Base-by-base conservation (phyloP, 2,113 vertebrate species). In the Gila orcuttii region DNA sequence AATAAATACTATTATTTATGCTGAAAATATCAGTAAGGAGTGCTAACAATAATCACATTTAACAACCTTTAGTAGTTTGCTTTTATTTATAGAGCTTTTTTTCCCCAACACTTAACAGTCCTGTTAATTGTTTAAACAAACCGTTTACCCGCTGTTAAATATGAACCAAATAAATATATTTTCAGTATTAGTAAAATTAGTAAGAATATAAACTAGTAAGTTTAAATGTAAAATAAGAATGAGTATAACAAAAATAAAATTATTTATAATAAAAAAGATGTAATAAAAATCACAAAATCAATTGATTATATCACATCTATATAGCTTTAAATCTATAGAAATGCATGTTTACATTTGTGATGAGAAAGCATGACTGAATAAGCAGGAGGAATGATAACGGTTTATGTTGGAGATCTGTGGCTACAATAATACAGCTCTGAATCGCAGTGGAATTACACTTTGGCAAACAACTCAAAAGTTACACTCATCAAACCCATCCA, bases 401-500 rank as follows among this genome's bases (percentile, higher is more conserved):
- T 62, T 80, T 80, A 42, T 66, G 39, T 31, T 66, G 39, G 39
- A 81, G 79, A 81, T 31, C 8, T 25, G n/a, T 39, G 77, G 31
- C 55, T 50, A 68, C 60, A 66, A 81, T 50, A 31, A 81, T 82
- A 33, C 21, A 1, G 9, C 9, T 50, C 15, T 50, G 2, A 80
- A 50, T 66, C 39, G 1, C 42, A 68, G 60, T 3, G 79, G 25
- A 82, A 33, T 21, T 68, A 13, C 15, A 31, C 42, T 23, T 31
- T 82, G 42, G 42, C 79, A 80, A 81, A 81, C 39, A 21, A 11
- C 39, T 47, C 59, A 42, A 19, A 23, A 64, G 39, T 47, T 47
- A 9, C 25, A 52, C 28, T 82, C 62, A 69, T 82, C 42, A 8
- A 52, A 82, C 19, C 79, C 11, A 69, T 82, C 64, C 62, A 82